These are phyloP conservation scores for Philereme transversata DNA, from an alignment of 2,888 invertebrate species.

Conservation along the genomic window DNA sequence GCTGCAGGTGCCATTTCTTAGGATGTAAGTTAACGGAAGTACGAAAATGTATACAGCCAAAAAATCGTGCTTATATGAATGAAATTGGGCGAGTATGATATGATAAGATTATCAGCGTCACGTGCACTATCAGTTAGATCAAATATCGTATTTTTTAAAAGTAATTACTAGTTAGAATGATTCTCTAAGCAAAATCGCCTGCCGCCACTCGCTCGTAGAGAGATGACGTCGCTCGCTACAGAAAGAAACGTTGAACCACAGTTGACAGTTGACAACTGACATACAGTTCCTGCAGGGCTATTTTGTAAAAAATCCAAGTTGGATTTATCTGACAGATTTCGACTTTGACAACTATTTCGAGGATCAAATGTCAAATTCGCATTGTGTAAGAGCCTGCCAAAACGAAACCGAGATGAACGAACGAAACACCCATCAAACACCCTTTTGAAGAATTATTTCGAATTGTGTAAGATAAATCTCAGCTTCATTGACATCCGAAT, in stretches of 20 bases:
- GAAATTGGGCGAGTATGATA: neutral
- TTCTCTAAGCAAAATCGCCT: neutral
- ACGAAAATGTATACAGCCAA: constrained; percentile 19
- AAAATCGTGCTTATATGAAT: constrained; percentile 27
- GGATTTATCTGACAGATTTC: too few species aligned
- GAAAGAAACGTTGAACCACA: constrained; percentile 1
- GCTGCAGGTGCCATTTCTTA: constrained; percentile 76
- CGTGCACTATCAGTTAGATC: constrained; percentile 35
- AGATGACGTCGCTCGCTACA: constrained; percentile 46
- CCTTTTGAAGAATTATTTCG: too few species aligned
- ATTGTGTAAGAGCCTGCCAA: too few species aligned
- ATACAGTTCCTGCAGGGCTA: too few species aligned
- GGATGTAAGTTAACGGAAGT: constrained; percentile 11
- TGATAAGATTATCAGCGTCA: constrained; percentile 32
- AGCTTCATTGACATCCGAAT: too few species aligned
- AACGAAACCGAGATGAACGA: too few species aligned
- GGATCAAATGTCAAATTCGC: too few species aligned
- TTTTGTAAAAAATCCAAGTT: too few species aligned
- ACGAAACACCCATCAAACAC: too few species aligned
- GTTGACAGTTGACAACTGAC: too few species aligned
- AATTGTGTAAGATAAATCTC: too few species aligned
- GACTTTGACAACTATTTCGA: too few species aligned
- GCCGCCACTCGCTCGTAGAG: neutral
- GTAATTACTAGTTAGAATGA: neutral
- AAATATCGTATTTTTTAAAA: neutral